Evolutionary conservation across 2,797 vertebrate genomes (phyloP).

Genomic region (Fistularia tabacaria): DNA sequence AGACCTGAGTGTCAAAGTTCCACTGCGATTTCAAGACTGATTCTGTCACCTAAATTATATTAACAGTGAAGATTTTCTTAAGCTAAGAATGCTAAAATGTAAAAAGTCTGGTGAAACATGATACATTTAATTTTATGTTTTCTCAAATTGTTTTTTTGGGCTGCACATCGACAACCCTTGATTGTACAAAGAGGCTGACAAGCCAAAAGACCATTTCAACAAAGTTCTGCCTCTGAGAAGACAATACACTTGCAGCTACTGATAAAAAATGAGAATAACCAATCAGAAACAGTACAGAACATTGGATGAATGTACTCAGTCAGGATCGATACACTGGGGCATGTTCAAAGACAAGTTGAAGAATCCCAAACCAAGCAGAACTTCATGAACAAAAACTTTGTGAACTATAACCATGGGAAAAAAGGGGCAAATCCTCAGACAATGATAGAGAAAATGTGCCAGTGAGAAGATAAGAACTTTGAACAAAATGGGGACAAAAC

Average conservation of each 20-base stretch:
- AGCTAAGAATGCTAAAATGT: background rate
- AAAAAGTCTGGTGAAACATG: slow-evolving; percentile 1
- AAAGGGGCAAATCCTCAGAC: background rate
- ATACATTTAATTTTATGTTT: slow-evolving; percentile 10
- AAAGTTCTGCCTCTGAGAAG: slow-evolving; percentile 36
- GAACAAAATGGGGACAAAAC: slow-evolving; percentile 58
- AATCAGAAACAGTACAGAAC: no score
- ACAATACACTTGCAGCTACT: slow-evolving; percentile 12
- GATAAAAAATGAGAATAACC: background rate
- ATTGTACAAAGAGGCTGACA: slow-evolving; percentile 36
- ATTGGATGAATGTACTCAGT: no score
- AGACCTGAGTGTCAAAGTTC: background rate
- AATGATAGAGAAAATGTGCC: background rate
- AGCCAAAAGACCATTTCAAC: slow-evolving; percentile 44
- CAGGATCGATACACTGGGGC: no score
- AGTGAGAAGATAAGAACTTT: slow-evolving; percentile 23
- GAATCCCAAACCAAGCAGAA: no score
- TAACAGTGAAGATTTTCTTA: background rate
- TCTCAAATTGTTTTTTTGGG: slow-evolving; percentile 13
- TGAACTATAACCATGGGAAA: background rate
- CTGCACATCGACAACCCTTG: slow-evolving; percentile 12
- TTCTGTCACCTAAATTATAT: background rate
- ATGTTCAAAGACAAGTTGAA: no score
- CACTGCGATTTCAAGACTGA: background rate
- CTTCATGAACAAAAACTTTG: no score